Evolutionary conservation across 1,140 invertebrate species (phyloP), one percentile per base, ranked within the genome.

Genomic region (Lepidurus arcticus): DNA sequence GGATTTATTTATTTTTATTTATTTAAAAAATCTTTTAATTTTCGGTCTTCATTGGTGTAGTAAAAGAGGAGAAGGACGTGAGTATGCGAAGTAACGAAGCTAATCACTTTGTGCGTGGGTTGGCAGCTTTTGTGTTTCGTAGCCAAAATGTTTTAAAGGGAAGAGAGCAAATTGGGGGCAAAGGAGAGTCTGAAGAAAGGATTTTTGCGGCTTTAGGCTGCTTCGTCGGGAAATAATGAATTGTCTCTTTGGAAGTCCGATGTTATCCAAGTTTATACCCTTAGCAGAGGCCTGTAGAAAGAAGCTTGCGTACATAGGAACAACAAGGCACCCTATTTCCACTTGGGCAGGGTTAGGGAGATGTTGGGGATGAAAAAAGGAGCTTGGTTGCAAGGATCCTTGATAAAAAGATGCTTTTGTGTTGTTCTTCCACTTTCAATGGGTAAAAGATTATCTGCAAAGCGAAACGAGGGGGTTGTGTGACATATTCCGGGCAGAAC

Each of bases 331-430:
- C 21, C 16, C 16, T 13, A 65, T 13, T 65, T n/a, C 53, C 21
- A 16, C 53, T 65, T 9, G 53, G 53, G 8, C 16, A 21, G 13
- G 16, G 10, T 47, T 16, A 21, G 53, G 53, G 8, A 7, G 53
- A 65, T 65, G 53, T 65, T 47, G 21, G 8, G 53, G 53, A 65
- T 34, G 34, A 34, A 34, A 34, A 34, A 34, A 34, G 53, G 21
- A 65, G 53, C 53, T 65, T 3, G 53, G 53, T 65, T 65, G 53
- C 53, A 21, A 65, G 53, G 13, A 13, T 65, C 16, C 45, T 65
- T 7, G 53, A 65, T 65, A 65, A 65, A 65, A 65, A 65, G 53
- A 65, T 65, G 53, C 53, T 65, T 65, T 65, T 65, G n/a, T 65
- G 53, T 65, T 65, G 53, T 65, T 65, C 53, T 65, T 21, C 34